Conservation (phyloP, 2,888 invertebrate genomes). For the Mythimna pallens region DNA sequence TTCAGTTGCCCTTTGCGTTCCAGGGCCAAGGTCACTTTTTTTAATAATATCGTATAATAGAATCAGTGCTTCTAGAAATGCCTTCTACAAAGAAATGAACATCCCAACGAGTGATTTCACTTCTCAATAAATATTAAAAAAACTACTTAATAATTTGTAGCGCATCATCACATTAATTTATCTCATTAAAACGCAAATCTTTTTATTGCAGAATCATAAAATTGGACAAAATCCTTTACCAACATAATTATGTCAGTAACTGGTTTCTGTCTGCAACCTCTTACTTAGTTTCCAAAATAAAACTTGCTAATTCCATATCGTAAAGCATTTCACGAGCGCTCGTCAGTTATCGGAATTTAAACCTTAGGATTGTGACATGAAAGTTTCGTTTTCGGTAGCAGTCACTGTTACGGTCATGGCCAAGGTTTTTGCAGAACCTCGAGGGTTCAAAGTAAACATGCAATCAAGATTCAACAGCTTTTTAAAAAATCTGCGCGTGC, state of each 20-base stretch:
- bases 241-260: neutral
- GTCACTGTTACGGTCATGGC: conserved; percentile 49
- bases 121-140: neutral
- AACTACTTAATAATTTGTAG: neutral
- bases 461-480: conserved; percentile 2
- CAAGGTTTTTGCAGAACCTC: conserved; percentile 38
- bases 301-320: conserved; percentile 23
- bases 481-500: neutral
- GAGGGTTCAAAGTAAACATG: conserved; percentile 3
- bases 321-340: neutral
- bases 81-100: neutral
- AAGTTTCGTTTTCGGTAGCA: neutral
- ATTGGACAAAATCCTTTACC: neutral
- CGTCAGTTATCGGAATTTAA: neutral
- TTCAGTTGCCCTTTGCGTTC: too few relatives aligned
- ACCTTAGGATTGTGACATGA: neutral
- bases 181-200: neutral
- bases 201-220: conserved; percentile 5
- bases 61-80: too few relatives aligned
- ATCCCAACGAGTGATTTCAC: neutral
- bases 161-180: neutral
- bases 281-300: conserved; percentile 18
- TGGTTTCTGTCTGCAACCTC: neutral
- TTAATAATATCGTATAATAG: too few relatives aligned
- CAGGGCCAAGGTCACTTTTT: too few relatives aligned